Evolutionary conservation across 2,797 vertebrate genomes (phyloP), one percentile per base, ranked within the genome.

Genomic region (Mus spretus): DNA sequence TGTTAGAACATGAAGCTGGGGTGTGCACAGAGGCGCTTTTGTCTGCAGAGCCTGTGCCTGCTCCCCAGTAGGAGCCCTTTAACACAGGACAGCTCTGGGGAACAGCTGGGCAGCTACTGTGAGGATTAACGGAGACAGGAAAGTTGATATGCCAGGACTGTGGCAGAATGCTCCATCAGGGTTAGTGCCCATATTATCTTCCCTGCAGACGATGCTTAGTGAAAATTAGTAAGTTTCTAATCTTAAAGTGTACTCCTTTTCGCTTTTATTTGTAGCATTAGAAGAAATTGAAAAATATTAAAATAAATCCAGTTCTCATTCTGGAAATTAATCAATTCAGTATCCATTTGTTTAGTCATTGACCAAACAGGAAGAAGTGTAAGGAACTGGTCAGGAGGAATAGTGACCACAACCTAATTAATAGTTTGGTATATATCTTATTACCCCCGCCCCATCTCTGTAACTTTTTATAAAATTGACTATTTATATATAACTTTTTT

Each of bases 231-330:
- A 47, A 72, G 40, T 88, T 57, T 79, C 28, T 86, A 70, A 47
- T 70, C 92, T 84, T 93, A 88, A 86, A 70, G 20, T 53, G 28
- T 0, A 50, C n/a, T 75, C 47, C 3, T 72, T 80, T 96, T 84
- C 24, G 28, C 72, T 94, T 53, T 72, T 84, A 34, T 14, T 72
- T 28, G 65, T 74, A 90, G n/a, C 47, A 67, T 65, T 79, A 88
- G 72, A 84, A 84, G 91, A 91, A 70, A 17, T 40, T 61, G 63
- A 94, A 96, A 79, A 91, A n/a, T 20, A 87, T 86, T 53, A 55
- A 67, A 53, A 81, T 75, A 93, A 96, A 89, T 93, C 2, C 70
- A 65, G 28, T 91, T 87, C 11, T 8, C 8, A 19, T 14, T 85
- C 28, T 93, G 55, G 83, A 93, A 91, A 72, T 95, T 78, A 87